Evolutionary conservation across 1,140 invertebrate species (phyloP).

Genomic region (Nebria ingens): DNA sequence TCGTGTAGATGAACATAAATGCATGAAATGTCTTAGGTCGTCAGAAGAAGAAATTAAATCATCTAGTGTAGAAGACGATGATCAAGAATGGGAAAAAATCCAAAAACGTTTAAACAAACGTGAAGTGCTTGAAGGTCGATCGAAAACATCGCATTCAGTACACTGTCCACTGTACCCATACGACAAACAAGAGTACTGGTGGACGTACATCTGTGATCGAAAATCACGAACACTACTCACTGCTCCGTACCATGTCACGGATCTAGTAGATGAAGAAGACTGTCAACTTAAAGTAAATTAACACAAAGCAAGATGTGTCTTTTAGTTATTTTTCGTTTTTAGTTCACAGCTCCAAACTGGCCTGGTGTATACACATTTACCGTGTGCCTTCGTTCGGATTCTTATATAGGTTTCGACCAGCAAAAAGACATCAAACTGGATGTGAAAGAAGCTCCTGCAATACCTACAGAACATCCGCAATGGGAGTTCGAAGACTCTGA

Average conservation of each 20-base stretch:
- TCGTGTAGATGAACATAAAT: conserved; percentile 34
- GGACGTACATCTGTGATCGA: conserved; percentile 93
- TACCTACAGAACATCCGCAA: conserved; percentile 85
- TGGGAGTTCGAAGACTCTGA: conserved; percentile 95
- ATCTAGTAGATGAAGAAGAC: conserved; percentile 68
- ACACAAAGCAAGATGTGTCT: neutral
- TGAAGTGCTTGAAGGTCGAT: conserved; percentile 84
- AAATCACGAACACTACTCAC: conserved; percentile 85
- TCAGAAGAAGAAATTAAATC: conserved; percentile 53
- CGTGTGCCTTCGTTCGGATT: conserved; percentile 85
- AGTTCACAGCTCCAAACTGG: conserved; percentile 89
- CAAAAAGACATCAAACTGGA: conserved; percentile 89
- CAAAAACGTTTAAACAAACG: conserved; percentile 66
- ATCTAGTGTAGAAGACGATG: conserved; percentile 45
- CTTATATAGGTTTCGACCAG: conserved; percentile 88
- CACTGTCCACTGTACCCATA: conserved; percentile 94
- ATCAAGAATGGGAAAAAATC: conserved; percentile 43
- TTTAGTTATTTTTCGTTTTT: conserved; percentile 19
- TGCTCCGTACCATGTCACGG: conserved; percentile 83
- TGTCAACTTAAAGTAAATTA: conserved; percentile 67
- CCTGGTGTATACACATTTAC: conserved; percentile 87
- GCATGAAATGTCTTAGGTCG: conserved; percentile 36
- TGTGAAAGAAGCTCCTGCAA: conserved; percentile 86
- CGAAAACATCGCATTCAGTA: conserved; percentile 87
- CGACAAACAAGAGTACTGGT: conserved; percentile 99